phyloP scores from a whole-genome alignment of 2,888 invertebrate species.

The Rhingia campestris region DNA sequence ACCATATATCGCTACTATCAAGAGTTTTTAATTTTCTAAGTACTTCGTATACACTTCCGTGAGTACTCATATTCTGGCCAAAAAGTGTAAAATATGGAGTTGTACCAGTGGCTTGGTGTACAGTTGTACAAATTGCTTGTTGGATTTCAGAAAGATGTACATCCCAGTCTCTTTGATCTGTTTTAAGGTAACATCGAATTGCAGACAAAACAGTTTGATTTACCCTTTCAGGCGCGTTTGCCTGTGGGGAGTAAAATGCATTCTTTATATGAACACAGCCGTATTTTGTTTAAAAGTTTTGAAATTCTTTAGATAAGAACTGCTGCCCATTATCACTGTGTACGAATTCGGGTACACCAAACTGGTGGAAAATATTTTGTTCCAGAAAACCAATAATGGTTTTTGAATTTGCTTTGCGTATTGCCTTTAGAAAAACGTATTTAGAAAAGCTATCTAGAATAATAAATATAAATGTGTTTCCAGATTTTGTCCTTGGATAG shows the following conservation, averaged over 20 bases:
- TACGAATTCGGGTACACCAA: constrained; percentile 11
- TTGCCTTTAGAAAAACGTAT: neutral
- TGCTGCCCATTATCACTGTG: constrained; percentile 13
- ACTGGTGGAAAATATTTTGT: neutral
- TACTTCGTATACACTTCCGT: constrained; percentile 23
- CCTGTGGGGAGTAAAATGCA: constrained; percentile 63
- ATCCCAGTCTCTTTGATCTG: too few relatives aligned
- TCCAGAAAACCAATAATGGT: neutral
- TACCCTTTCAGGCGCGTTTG: constrained; percentile 78
- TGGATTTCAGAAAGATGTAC: constrained; percentile 53
- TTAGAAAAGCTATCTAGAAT: neutral
- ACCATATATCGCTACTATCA: neutral
- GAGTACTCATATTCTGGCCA: constrained; percentile 40
- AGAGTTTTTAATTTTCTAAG: constrained; percentile 27
- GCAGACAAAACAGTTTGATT: constrained; percentile 77
- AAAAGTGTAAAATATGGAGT: too few relatives aligned
- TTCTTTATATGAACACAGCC: neutral
- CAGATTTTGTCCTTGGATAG: neutral
- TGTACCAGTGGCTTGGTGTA: constrained; percentile 36
- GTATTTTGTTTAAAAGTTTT: neutral
- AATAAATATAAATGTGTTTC: neutral
- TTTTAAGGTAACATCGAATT: constrained; percentile 68
- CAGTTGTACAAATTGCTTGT: constrained; percentile 34
- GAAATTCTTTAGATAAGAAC: neutral
- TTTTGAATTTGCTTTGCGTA: neutral